Base-by-base conservation (phyloP, 2,797 vertebrate genomes). In the Chelmon rostratus region DNA sequence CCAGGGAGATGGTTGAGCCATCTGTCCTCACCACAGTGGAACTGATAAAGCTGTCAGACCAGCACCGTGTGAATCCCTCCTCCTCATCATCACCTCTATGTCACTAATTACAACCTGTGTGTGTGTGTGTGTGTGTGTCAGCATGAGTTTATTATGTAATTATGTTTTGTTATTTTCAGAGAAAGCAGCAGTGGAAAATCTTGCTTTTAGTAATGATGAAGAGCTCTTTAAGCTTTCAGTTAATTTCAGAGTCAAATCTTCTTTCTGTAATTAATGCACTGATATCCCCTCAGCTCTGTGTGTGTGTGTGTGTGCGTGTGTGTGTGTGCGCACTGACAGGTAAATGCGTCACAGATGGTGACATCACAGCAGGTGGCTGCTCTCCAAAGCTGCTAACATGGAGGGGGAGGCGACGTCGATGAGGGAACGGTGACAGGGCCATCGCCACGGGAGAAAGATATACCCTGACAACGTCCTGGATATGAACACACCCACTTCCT, bases 361-460 rank as follows among this genome's bases (percentile, higher is more conserved):
- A 92, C 88, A 92, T 94, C 92, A 87, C 93, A 92, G 91, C 86
- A 79, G 92, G 94, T 67, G 87, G 85, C 72, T 46, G 74, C 85
- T 76, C 89, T 84, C 66, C 61, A 88, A 91, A 92, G 86, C 86
- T 74, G 87, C 69, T 83, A 76, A 73, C 68, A 42, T 77, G 66
- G 74, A 44, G 15, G 77, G 75, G 79, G 53, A 77, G 86, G 82
- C 37, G 74, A 77, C 16, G 84, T 46, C 31, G 44, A 56, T 59
- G 65, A 79, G 58, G 47, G 11, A 72, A 38, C 46, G 3, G 65
- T 70, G 82, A 86, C 81, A 68, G 68, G 31, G 40, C 71, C 19
- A 70, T 80, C 70, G 68, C 76, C 50, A 50, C 35, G 44, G 83
- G 83, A 81, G 79, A 88, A 81, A 84, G 76, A 76, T 82, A 73